A percentile compares a stretch with the other conserved stretches of the same genome.
Evolutionary conservation across 2,797 vertebrate species (phyloP).

Genomic region (Myiotriccus ornatus): DNA sequence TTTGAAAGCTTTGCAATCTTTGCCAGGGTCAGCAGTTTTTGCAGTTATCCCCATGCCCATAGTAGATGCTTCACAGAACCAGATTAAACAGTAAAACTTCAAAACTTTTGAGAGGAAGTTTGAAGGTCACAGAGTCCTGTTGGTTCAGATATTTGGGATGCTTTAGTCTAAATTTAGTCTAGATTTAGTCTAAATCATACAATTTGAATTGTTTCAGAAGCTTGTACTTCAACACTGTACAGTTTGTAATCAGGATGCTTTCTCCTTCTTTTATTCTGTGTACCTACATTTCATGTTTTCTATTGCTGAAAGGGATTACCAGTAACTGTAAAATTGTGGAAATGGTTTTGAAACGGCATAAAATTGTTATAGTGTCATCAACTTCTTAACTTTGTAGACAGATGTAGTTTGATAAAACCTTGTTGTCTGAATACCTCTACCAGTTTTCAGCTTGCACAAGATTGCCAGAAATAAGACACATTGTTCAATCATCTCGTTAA

Average conservation of each 20-base stretch:
- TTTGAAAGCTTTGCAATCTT: not conserved
- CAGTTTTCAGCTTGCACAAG: conserved; percentile 9
- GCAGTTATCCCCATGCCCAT: not conserved
- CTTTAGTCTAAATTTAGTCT: not conserved
- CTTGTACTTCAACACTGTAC: not conserved
- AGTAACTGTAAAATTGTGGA: not conserved
- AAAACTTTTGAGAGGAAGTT: not conserved
- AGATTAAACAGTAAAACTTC: not conserved
- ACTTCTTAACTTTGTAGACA: not conserved
- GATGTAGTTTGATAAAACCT: conserved; percentile 11
- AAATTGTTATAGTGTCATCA: not conserved
- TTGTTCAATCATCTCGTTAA: not conserved
- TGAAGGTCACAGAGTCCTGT: not conserved
- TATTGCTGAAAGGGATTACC: not conserved
- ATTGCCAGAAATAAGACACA: not conserved
- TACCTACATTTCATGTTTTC: not conserved
- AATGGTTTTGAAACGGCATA: not conserved
- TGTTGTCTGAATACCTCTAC: not conserved
- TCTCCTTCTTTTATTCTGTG: not conserved
- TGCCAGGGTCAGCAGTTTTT: not conserved
- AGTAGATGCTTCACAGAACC: not conserved
- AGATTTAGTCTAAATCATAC: not conserved
- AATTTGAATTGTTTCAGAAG: not conserved
- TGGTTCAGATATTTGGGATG: conserved; percentile 1
- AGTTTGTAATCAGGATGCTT: not conserved